phyloP scores from a whole-genome alignment of 2,888 invertebrate genomes.

The Tanypteryx hageni region DNA sequence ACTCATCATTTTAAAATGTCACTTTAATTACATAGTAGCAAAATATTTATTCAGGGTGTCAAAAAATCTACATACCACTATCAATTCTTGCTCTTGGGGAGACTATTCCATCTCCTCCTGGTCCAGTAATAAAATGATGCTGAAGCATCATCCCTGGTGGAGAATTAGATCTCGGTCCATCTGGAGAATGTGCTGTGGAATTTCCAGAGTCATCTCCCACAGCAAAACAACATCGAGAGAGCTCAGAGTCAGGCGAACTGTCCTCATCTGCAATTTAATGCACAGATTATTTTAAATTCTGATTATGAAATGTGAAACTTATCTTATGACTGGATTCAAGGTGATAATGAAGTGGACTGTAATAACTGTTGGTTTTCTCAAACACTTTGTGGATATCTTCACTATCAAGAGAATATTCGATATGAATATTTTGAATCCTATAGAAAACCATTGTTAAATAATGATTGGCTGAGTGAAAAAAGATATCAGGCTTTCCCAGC shows the following conservation, averaged over 20 bases:
- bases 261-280: conserved; percentile 74
- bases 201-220: conserved; percentile 93
- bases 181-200: conserved; percentile 94
- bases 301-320: background rate
- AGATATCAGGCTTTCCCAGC: no score
- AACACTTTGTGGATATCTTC: no score
- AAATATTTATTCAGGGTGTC: background rate
- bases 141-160: conserved; percentile 76
- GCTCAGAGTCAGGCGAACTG: conserved; percentile 90
- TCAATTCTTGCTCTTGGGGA: conserved; percentile 58
- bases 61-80: conserved; percentile 3
- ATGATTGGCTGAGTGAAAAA: no score
- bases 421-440: no score
- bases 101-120: conserved; percentile 44
- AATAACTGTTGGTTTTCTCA: no score
- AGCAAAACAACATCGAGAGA: conserved; percentile 73
- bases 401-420: no score
- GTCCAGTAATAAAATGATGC: conserved; percentile 39
- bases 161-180: conserved; percentile 91
- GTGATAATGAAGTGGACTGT: no score
- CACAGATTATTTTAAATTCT: background rate
- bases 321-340: background rate
- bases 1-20: background rate
- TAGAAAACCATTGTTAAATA: no score
- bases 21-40: background rate